Conservation (phyloP, 2,888 invertebrate species). For the Helleia helle region DNA sequence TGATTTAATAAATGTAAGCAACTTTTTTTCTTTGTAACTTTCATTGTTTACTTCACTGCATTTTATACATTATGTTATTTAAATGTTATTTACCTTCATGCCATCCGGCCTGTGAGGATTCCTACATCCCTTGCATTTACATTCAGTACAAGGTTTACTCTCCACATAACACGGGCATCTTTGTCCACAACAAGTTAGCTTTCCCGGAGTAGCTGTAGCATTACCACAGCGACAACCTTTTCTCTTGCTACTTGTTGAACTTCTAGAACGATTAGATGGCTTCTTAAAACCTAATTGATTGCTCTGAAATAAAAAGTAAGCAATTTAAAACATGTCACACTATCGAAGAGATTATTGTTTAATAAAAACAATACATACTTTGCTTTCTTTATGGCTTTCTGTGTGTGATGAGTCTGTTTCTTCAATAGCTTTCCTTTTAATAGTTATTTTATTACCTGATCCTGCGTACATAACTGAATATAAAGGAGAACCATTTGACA, state of each 20-base stretch:
- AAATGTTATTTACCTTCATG: constrained; percentile 82
- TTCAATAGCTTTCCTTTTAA: constrained; percentile 82
- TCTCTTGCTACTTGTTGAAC: constrained; percentile 66
- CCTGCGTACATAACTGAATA: constrained; percentile 89
- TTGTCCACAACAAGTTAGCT: constrained; percentile 94
- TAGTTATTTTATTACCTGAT: constrained; percentile 87
- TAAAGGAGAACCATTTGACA: constrained; percentile 57
- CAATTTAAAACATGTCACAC: not conserved
- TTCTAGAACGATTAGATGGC: constrained; percentile 59
- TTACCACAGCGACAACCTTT: constrained; percentile 93
- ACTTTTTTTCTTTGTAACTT: too few relatives aligned
- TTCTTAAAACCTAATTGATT: constrained; percentile 61
- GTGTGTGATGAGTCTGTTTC: constrained; percentile 60
- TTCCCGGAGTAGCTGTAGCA: constrained; percentile 90
- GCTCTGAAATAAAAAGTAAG: constrained; percentile 39
- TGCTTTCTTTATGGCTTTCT: constrained; percentile 52
- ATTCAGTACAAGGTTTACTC: constrained; percentile 90
- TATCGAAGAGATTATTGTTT: not conserved
- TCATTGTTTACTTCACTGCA: too few relatives aligned
- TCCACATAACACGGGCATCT: constrained; percentile 95
- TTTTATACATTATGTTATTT: too few relatives aligned
- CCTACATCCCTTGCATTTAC: constrained; percentile 93
- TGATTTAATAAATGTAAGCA: too few relatives aligned
- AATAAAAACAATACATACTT: constrained; percentile 31
- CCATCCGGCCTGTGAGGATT: constrained; percentile 91